These are phyloP conservation scores for Sebastes steindachneri DNA, from an alignment of 2,797 vertebrate genomes.

Conservation along the genomic window DNA sequence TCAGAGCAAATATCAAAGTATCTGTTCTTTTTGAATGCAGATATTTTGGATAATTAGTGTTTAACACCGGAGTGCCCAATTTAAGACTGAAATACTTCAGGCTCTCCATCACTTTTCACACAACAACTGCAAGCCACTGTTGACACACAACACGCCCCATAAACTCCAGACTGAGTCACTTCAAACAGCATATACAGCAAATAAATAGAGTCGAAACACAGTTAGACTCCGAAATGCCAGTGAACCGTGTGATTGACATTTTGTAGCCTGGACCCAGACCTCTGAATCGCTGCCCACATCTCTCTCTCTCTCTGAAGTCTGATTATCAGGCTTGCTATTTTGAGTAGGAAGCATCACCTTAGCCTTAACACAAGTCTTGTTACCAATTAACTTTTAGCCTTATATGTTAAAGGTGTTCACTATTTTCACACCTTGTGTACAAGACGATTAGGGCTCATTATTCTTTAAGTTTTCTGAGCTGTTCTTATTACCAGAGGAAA, in stretches of 20 bases:
- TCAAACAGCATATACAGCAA: background rate
- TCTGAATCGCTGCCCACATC: background rate
- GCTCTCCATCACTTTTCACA: no score
- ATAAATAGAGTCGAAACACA: background rate
- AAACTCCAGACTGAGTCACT: background rate
- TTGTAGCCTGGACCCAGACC: background rate
- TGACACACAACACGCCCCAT: background rate
- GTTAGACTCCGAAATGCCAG: background rate
- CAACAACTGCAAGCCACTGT: background rate
- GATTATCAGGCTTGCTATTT: background rate
- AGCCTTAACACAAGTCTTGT: background rate
- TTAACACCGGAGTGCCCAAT: background rate
- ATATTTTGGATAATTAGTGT: conserved; percentile 10
- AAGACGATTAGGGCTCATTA: background rate
- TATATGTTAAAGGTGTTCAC: background rate
- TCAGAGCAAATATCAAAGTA: conserved; percentile 41
- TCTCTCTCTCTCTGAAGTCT: background rate
- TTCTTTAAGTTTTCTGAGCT: background rate
- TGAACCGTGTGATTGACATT: background rate
- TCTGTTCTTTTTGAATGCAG: conserved; percentile 21
- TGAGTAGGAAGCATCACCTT: background rate
- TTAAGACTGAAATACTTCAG: background rate
- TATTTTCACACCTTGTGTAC: background rate
- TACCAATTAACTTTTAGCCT: background rate
- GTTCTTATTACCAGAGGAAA: background rate